phyloP scores from a whole-genome alignment of 92 coral and sea anemone genomes.

The Anthopleura xanthogrammica region DNA sequence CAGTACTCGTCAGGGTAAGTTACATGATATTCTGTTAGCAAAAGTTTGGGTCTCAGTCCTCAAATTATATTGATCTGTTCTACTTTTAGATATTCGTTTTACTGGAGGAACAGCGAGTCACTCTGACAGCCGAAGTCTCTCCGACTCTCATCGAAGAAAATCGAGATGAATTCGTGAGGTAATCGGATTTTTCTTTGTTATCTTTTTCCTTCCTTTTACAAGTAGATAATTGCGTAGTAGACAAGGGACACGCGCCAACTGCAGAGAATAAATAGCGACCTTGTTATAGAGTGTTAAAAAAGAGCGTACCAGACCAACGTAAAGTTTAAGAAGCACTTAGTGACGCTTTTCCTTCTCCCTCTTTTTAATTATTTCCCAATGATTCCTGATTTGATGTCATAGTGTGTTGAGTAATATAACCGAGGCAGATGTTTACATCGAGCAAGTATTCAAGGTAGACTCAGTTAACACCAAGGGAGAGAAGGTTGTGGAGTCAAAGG shows the following conservation, averaged over 20 bases:
- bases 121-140: constrained; percentile 70
- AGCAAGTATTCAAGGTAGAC: constrained; percentile 77
- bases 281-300: no score
- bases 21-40: background rate
- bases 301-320: no score
- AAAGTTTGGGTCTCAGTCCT: background rate
- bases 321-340: no score
- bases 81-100: constrained; percentile 73
- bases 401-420: constrained; percentile 87
- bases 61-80: background rate
- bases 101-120: constrained; percentile 77
- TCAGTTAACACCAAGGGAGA: constrained; percentile 51
- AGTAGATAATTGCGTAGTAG: background rate
- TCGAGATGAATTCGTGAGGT: constrained; percentile 80
- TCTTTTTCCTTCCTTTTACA: background rate
- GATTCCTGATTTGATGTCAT: background rate
- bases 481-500: constrained; percentile 71
- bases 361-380: background rate
- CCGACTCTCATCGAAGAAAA: constrained; percentile 81
- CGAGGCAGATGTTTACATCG: constrained; percentile 82
- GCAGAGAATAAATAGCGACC: no score
- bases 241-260: no score
- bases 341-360: no score
- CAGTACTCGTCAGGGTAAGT: constrained; percentile 74
- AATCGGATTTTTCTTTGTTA: background rate